These are phyloP conservation scores for Microtus oregoni DNA, from an alignment of 2,113 vertebrate species.

Conservation along the genomic window DNA sequence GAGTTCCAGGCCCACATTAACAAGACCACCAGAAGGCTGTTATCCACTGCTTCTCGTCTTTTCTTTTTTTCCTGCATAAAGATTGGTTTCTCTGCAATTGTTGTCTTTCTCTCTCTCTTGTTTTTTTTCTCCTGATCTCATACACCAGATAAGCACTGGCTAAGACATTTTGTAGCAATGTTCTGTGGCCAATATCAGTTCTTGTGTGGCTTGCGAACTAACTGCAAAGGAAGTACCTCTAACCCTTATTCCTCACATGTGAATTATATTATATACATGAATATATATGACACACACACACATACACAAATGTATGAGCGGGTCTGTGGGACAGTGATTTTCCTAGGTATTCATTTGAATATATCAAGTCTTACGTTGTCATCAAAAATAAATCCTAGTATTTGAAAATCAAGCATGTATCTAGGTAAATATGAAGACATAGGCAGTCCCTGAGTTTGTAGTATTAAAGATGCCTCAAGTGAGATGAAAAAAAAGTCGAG, in stretches of 20 bases:
- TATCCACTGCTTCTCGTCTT: neutral
- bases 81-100: slow-evolving; percentile 14
- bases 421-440: no score
- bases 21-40: neutral
- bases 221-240: neutral
- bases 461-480: no score
- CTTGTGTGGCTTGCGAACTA: neutral
- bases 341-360: no score
- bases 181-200: neutral
- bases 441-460: no score
- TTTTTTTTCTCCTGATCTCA: neutral
- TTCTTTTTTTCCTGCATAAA: neutral
- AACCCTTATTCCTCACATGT: neutral
- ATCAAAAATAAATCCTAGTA: no score
- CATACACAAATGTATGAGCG: neutral
- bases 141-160: neutral
- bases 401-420: no score
- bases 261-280: no score
- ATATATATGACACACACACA: no score
- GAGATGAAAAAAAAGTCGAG: no score
- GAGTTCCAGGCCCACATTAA: neutral
- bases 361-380: no score
- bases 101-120: neutral
- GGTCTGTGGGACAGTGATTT: no score
- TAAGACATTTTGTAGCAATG: neutral